These are phyloP conservation scores for Leuciscus waleckii DNA, from an alignment of 2,797 vertebrate species.

Conservation along the genomic window DNA sequence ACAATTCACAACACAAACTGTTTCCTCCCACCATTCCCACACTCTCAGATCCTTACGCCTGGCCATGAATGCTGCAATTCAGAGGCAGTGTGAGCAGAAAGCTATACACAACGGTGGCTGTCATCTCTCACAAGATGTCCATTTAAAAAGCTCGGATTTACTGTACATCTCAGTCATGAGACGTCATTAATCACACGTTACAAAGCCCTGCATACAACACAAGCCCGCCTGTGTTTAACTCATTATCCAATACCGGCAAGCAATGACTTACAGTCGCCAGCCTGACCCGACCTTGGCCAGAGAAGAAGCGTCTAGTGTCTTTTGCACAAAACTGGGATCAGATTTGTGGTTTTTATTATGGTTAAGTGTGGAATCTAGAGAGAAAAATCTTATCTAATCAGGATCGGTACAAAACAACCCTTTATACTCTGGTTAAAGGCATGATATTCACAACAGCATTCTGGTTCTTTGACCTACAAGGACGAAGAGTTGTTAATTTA, in stretches of 20 bases:
- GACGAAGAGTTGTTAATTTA: conserved; percentile 25
- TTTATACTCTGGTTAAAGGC: conserved; percentile 13
- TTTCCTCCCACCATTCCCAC: not conserved
- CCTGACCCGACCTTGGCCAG: conserved; percentile 26
- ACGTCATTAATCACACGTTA: conserved; percentile 23
- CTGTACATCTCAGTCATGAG: conserved; percentile 36
- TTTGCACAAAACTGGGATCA: not conserved
- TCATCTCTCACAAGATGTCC: not conserved
- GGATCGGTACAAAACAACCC: conserved; percentile 13
- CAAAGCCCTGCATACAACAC: conserved; percentile 31
- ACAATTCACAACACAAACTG: not conserved
- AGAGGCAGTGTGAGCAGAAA: conserved; percentile 9
- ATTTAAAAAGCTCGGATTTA: conserved; percentile 8
- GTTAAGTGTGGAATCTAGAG: not conserved
- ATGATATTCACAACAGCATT: conserved; percentile 13
- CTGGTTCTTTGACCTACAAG: conserved; percentile 33
- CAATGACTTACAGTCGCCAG: conserved; percentile 18
- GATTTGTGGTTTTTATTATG: conserved; percentile 24
- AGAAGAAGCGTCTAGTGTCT: conserved; percentile 36
- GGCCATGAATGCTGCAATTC: conserved; percentile 8
- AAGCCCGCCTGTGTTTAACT: conserved; percentile 4
- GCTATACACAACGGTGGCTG: not conserved
- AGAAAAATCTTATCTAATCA: conserved; percentile 15
- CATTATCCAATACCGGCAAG: conserved; percentile 23
- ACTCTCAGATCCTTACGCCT: not conserved